Evolutionary conservation across 2,113 vertebrate genomes (phyloP).

Genomic region (Amphiprion ocellaris): DNA sequence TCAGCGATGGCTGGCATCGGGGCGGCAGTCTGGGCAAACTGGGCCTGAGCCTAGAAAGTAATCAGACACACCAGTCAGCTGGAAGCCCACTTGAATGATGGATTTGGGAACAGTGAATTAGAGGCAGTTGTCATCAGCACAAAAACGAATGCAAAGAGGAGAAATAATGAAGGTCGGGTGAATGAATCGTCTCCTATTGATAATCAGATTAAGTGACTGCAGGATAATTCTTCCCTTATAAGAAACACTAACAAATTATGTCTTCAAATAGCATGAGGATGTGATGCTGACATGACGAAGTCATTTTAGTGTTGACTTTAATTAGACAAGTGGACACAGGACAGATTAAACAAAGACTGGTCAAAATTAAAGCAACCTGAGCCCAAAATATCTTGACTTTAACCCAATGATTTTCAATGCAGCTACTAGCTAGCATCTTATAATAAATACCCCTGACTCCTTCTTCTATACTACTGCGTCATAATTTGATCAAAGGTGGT

Average conservation of each 20-base stretch:
- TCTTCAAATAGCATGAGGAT: neutral
- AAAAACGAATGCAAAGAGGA: neutral
- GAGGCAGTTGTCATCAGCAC: neutral
- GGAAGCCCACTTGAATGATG: neutral
- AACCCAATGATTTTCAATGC: too few species aligned
- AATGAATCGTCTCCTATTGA: neutral
- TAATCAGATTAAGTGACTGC: neutral
- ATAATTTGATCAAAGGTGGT: too few species aligned
- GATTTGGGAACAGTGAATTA: neutral
- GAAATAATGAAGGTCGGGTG: neutral
- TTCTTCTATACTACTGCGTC: too few species aligned
- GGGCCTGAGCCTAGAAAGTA: constrained; percentile 82
- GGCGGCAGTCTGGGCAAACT: constrained; percentile 74
- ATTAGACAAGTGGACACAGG: neutral
- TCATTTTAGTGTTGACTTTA: neutral
- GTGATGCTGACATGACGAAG: constrained; percentile 1
- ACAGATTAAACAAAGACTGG: neutral
- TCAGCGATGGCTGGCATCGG: constrained; percentile 82
- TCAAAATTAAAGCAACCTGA: neutral
- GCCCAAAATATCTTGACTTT: neutral
- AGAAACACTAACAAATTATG: too few species aligned
- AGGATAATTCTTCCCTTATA: neutral
- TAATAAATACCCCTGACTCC: too few species aligned
- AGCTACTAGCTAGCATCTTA: too few species aligned
- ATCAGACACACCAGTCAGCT: constrained; percentile 21